phyloP scores from a whole-genome alignment of 2,113 vertebrate species.

The Nothoprocta pentlandii region DNA sequence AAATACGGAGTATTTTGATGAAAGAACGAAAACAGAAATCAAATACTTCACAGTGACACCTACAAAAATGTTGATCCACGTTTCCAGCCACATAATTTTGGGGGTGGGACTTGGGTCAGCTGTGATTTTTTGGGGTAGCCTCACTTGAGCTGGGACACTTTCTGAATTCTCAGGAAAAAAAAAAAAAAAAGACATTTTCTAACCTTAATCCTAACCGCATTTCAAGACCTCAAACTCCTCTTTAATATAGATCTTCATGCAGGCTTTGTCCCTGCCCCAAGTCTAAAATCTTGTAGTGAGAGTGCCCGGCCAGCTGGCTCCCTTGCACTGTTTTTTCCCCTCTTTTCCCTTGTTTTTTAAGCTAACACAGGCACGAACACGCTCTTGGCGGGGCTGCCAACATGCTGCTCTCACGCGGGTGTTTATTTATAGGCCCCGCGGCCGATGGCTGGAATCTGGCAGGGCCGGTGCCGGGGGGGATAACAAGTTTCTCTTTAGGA shows the following conservation, averaged over 20 bases:
- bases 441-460: slow-evolving; percentile 46
- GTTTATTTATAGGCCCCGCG: slow-evolving; percentile 33
- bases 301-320: not conserved
- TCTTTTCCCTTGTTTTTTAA: slow-evolving; percentile 22
- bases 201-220: not conserved
- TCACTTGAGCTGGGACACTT: not conserved
- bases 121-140: not conserved
- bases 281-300: not conserved
- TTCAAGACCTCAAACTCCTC: slow-evolving; percentile 7
- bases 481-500: slow-evolving; percentile 72
- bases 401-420: slow-evolving; percentile 50
- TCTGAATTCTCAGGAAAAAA: not conserved
- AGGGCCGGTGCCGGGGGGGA: not conserved
- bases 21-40: not conserved
- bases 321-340: not conserved
- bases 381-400: slow-evolving; percentile 15
- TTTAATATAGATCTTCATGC: not conserved
- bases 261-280: not conserved
- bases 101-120: not conserved
- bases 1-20: not conserved
- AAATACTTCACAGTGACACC: not conserved
- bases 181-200: not conserved
- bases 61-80: not conserved
- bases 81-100: not conserved
- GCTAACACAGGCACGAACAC: not conserved